phyloP scores from a whole-genome alignment of 1,140 invertebrate genomes.

The Calephelis virginiensis region DNA sequence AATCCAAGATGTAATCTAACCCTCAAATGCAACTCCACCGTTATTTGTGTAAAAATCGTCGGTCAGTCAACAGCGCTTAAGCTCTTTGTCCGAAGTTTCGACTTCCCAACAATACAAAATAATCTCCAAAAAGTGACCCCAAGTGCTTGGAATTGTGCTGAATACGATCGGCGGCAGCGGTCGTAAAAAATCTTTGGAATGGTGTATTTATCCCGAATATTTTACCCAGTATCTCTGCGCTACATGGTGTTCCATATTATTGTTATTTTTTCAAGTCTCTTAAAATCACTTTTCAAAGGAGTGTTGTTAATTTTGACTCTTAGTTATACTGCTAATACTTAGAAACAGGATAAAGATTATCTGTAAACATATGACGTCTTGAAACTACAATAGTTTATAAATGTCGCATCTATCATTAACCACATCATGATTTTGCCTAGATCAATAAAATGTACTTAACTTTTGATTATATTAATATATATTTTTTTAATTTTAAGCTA shows the following conservation, averaged over 20 bases:
- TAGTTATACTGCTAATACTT: too few relatives aligned
- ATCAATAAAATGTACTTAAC: too few relatives aligned
- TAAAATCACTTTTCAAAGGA: too few relatives aligned
- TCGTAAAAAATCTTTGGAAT: constrained; percentile 57
- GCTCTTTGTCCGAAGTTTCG: constrained; percentile 60
- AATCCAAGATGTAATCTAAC: constrained; percentile 49
- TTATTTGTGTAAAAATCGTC: constrained; percentile 45
- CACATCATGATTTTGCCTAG: too few relatives aligned
- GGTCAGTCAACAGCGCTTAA: constrained; percentile 68
- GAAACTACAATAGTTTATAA: too few relatives aligned
- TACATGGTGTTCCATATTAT: constrained; percentile 41
- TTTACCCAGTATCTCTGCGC: constrained; percentile 29
- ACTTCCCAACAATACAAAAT: constrained; percentile 62
- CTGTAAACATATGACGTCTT: too few relatives aligned
- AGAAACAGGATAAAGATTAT: too few relatives aligned
- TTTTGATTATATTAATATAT: too few relatives aligned
- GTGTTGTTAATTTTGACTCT: too few relatives aligned
- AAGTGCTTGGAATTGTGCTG: constrained; percentile 57
- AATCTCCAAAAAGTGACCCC: constrained; percentile 77
- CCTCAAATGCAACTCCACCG: constrained; percentile 19
- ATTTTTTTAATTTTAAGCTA: too few relatives aligned
- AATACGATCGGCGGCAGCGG: constrained; percentile 39
- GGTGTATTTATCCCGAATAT: constrained; percentile 50
- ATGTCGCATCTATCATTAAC: too few relatives aligned
- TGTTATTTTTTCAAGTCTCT: not conserved